These are phyloP conservation scores for Gryllus bimaculatus DNA, from an alignment of 1,140 invertebrate genomes.

Conservation along the genomic window DNA sequence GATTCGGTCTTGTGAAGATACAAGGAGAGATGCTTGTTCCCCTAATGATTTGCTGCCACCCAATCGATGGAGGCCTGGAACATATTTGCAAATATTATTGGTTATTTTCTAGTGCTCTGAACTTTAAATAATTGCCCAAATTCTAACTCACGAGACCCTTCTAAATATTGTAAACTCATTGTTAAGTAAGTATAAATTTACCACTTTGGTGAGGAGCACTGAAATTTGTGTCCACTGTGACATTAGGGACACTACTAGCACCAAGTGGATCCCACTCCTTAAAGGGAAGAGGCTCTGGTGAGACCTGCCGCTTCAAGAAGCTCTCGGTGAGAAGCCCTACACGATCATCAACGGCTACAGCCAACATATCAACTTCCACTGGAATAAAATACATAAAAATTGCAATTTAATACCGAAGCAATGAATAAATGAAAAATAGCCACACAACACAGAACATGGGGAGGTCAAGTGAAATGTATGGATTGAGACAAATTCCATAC, in stretches of 20 bases:
- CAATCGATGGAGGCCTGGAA: background rate
- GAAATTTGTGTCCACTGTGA: slow-evolving; percentile 24
- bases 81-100: background rate
- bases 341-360: background rate
- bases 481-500: too few species aligned
- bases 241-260: slow-evolving; percentile 33
- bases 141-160: too few species aligned
- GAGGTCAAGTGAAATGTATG: too few species aligned
- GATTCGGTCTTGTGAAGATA: slow-evolving; percentile 38
- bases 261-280: slow-evolving; percentile 46
- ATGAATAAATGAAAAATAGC: background rate
- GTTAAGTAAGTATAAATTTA: background rate
- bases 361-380: slow-evolving; percentile 25
- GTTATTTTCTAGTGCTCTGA: too few species aligned
- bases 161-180: too few species aligned
- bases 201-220: background rate
- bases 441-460: background rate
- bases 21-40: slow-evolving; percentile 41
- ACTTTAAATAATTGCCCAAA: too few species aligned
- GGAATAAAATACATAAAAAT: slow-evolving; percentile 18
- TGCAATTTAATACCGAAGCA: background rate
- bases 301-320: background rate
- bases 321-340: background rate
- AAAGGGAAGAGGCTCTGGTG: slow-evolving; percentile 25
- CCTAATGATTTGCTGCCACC: slow-evolving; percentile 32